Base-by-base conservation (phyloP, 2,888 invertebrate genomes). In the Apocheima hispidaria region DNA sequence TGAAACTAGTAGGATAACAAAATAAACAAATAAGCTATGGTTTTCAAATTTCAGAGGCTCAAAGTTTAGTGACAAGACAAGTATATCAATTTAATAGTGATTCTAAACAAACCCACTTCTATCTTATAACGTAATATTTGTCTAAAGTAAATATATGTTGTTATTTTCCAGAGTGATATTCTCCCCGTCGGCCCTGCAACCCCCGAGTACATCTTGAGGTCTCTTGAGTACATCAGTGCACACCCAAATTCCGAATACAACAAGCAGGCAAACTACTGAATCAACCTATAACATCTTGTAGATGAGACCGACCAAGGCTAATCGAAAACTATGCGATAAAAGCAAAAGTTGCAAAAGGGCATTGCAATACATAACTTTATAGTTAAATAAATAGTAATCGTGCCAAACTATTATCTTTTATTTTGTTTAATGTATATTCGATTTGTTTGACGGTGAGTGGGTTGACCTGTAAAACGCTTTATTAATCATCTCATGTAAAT, bases 151-250 rank as follows among this genome's bases (percentile, higher is more conserved):
- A 14, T 46, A 40, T 54, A 20, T 38, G 10, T 20, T 38, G 3
- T 38, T 38, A 4, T 3, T 53, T 72, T 35, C 75, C 3, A 83
- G 82, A 69, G 81, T 38, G 74, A 74, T 56, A 7, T 70, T 7
- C 56, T 83, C n/a, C 83, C 83, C 18, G 71, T 73, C 2, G 71
- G 69, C 3, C 88, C 83, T 3, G 73, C 77, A n/a, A 66, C 79
- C 0, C 85, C 85, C 10, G 77, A 68, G 4, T 73, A 72, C 7
- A 85, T 86, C 60, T 63, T 67, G 5, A 81, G 79, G 60, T 65
- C 84, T n/a, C 59, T 85, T 20, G 76, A 78, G 63, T 87, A 79
- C 77, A 77, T 81, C 62, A 73, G 66, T 0, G 65, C 72, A 26
- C 81, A 85, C 66, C 77, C 20, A 12, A 59, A 61, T 21, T 4